phyloP scores from a whole-genome alignment of 2,113 vertebrate genomes.

The Bujurquina vittata region DNA sequence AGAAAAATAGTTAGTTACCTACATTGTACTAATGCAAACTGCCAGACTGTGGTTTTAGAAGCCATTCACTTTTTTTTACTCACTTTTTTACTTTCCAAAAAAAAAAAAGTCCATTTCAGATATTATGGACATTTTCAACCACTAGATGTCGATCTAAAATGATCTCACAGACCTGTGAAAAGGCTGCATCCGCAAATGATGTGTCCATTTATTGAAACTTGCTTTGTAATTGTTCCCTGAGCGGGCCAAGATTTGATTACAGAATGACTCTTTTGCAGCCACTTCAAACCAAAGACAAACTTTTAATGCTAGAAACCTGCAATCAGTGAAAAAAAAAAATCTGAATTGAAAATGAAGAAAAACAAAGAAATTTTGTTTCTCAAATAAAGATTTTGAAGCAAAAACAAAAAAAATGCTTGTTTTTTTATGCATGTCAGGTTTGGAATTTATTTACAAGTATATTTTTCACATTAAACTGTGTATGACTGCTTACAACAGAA shows the following conservation, averaged over 20 bases:
- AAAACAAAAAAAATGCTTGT: background rate
- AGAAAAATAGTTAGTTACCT: background rate
- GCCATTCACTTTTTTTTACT: background rate
- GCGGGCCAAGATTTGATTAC: background rate
- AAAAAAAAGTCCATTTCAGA: background rate
- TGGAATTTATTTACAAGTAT: conserved; percentile 11
- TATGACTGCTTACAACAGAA: background rate
- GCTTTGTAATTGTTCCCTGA: conserved; percentile 4
- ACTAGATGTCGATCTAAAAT: conserved; percentile 45
- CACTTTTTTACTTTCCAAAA: background rate
- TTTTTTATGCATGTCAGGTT: conserved; percentile 1
- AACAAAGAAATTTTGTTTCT: background rate
- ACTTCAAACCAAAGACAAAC: conserved; percentile 59
- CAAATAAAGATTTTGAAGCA: conserved; percentile 1
- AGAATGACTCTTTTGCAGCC: background rate
- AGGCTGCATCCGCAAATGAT: conserved; percentile 7
- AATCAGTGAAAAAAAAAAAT: background rate
- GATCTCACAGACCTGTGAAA: background rate
- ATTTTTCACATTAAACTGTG: background rate
- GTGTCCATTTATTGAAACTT: conserved; percentile 3
- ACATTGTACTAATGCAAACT: background rate
- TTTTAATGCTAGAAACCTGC: background rate
- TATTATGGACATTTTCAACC: background rate
- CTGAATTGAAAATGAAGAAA: background rate
- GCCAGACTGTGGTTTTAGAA: conserved; percentile 13